Evolutionary conservation across 37 sponge, comb jelly and placozoan genomes (phyloP), one percentile per base, ranked within the genome.

Genomic region (Tethya wilhelma): DNA sequence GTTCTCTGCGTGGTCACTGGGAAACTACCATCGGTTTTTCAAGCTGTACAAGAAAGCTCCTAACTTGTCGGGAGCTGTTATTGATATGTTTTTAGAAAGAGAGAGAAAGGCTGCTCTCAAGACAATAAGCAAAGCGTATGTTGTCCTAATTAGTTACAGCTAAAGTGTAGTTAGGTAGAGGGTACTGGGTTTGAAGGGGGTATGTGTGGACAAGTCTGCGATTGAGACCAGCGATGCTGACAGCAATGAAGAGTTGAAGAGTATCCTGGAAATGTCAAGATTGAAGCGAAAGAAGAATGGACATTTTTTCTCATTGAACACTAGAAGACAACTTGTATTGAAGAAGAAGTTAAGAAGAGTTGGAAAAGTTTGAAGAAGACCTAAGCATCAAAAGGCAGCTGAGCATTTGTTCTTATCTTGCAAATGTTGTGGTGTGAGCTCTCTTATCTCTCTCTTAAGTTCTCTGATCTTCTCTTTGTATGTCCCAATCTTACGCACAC

Each of bases 41-140:
- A 71, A 73, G 45, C 82, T 99, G 26, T 99, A 92, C 67, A 71
- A 39, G 31, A 49, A 46, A 8, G 79, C 95, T 17, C 97, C 95
- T 14, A 81, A 88, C 59, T 79, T 89, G 90, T 86, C 90, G 7
- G 80, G 83, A 26, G 84, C 81, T 25, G 83, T 99, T 30, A 65
- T 99, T 64, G 84, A 96, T 49, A 73, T 91, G 90, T 99, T 94
- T 87, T 67, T 99, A 7, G 76, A 81, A 46, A 85, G 99, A 33
- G 97, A 96, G 66, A 75, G 99, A 34, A 81, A 69, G 49, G 38
- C 43, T 25, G 95, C 97, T 23, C 72, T 99, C 44, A 86, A 70
- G 66, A 85, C 34, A 11, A 90, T 99, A 39, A 38, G 74, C 45
- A 96, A 90, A 84, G 90, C 97, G 88, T 99, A 96, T 23, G 96